A percentile compares a stretch with the other conserved stretches of the same genome.
Conservation (phyloP, 1,140 invertebrate genomes). For the Vanessa tameamea region DNA sequence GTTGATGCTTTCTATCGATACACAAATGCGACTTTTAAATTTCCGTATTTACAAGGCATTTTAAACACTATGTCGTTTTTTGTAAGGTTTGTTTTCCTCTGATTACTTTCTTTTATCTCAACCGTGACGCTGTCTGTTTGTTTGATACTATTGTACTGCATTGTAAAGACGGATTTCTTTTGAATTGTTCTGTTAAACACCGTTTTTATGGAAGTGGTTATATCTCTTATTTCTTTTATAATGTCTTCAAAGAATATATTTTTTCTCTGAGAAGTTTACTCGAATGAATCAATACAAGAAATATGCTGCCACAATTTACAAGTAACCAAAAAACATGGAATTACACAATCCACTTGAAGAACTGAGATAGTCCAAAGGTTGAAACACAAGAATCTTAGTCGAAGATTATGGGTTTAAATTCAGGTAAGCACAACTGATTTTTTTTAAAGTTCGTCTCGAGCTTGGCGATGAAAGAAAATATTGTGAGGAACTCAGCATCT, state of each 20-base stretch:
- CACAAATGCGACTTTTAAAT: conserved; percentile 29
- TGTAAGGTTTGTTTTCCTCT: conserved; percentile 5
- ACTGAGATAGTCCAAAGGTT: no score
- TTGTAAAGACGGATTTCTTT: conserved; percentile 44
- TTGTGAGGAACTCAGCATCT: no score
- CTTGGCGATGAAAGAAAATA: no score
- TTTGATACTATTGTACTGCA: conserved; percentile 46
- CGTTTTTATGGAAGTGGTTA: conserved; percentile 40
- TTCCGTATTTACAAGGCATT: not conserved
- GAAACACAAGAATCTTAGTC: no score
- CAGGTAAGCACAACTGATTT: no score
- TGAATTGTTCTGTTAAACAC: conserved; percentile 43
- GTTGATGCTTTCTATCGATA: conserved; percentile 49
- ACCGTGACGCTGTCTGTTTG: conserved; percentile 30
- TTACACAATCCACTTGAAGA: no score
- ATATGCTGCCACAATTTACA: no score
- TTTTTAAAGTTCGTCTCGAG: no score
- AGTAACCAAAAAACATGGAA: no score
- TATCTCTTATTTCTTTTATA: conserved; percentile 30
- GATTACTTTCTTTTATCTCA: conserved; percentile 7
- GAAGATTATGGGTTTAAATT: no score
- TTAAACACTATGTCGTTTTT: not conserved
- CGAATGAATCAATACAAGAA: not conserved
- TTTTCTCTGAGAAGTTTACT: not conserved
- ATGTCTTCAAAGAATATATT: conserved; percentile 3